Conservation (phyloP, 2,113 vertebrate genomes). For the Mormyrus iriodes region DNA sequence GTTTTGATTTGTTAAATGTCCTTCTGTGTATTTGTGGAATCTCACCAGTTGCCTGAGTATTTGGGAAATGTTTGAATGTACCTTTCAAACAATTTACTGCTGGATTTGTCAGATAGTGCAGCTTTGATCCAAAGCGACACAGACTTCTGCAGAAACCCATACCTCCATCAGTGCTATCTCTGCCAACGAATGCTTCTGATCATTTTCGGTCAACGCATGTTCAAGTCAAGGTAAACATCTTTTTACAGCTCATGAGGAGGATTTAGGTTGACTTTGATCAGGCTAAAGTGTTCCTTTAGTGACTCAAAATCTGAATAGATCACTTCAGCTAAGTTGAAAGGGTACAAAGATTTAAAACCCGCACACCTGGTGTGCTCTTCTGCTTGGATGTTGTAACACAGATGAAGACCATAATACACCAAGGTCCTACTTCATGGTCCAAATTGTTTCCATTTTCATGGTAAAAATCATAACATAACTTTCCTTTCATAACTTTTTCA, state of each 20-base stretch:
- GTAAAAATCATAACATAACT: background rate
- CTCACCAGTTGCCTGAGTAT: background rate
- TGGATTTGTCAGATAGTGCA: background rate
- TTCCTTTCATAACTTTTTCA: no score
- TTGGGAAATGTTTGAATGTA: background rate
- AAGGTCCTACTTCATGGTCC: background rate
- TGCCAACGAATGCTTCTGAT: background rate
- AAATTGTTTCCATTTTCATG: background rate
- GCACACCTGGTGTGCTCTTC: background rate
- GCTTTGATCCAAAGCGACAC: background rate
- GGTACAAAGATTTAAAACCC: background rate
- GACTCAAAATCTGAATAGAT: background rate
- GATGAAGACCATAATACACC: background rate
- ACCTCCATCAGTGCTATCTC: background rate
- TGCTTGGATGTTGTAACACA: background rate
- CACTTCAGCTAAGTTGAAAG: background rate
- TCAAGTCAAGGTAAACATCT: background rate
- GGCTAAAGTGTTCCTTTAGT: background rate
- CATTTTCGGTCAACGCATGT: background rate
- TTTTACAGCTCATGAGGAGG: background rate
- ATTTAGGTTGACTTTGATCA: background rate
- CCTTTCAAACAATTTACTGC: background rate
- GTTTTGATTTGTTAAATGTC: background rate
- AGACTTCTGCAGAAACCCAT: background rate
- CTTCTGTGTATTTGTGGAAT: background rate